Conservation (phyloP, 2,113 vertebrate species). For the Hirundichthys speculiger region DNA sequence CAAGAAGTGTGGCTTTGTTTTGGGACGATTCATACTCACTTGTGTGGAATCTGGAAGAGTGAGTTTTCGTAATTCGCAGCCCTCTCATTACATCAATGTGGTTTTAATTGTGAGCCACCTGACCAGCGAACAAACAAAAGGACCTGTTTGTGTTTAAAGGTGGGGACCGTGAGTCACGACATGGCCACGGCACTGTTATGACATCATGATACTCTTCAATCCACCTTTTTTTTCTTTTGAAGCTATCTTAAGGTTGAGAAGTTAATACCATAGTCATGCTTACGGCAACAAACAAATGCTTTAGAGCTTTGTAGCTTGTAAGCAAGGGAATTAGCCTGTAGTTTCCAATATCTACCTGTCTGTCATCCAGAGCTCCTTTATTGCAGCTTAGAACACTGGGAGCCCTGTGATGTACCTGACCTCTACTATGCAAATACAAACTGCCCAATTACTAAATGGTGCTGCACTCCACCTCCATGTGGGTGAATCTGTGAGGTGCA, state of each 20-base stretch:
- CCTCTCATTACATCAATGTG: constrained; percentile 10
- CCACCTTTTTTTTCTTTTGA: background rate
- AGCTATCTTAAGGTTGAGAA: background rate
- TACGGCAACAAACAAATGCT: background rate
- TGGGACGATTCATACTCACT: constrained; percentile 7
- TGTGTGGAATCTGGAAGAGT: constrained; percentile 9
- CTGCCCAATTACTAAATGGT: constrained; percentile 26
- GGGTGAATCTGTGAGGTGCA: constrained; percentile 33
- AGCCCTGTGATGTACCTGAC: constrained; percentile 65
- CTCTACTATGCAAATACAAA: constrained; percentile 74
- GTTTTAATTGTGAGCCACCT: constrained; percentile 22
- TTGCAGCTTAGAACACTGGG: constrained; percentile 56
- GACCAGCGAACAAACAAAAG: constrained; percentile 36
- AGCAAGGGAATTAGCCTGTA: background rate
- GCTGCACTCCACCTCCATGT: constrained; percentile 34
- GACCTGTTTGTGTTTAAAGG: constrained; percentile 24
- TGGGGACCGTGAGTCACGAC: constrained; percentile 16
- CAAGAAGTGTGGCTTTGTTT: constrained; percentile 3
- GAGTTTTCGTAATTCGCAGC: constrained; percentile 26
- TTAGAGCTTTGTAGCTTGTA: constrained; percentile 1
- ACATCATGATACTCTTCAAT: background rate
- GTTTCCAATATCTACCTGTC: constrained; percentile 42
- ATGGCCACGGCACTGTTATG: background rate
- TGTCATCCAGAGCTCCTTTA: constrained; percentile 28
- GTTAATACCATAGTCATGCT: background rate